Conservation (phyloP, 2,113 vertebrate species). For the Brachionichthys hirsutus region DNA sequence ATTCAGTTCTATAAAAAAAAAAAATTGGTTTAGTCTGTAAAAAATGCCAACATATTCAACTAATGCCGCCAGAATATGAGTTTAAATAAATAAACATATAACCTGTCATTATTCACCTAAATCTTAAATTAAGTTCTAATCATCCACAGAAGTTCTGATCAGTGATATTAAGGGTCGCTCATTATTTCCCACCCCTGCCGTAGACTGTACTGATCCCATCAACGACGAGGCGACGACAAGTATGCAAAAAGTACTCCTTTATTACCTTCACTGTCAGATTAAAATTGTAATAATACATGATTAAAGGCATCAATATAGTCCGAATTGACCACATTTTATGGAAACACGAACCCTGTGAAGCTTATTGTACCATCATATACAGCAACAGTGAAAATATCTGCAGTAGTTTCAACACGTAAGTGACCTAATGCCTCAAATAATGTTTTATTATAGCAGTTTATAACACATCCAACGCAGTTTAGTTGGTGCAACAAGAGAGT, state of each 20-base stretch:
- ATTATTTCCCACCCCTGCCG: too few relatives aligned
- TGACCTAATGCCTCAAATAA: slow-evolving; percentile 64
- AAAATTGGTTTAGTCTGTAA: too few relatives aligned
- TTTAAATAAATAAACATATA: too few relatives aligned
- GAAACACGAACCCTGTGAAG: slow-evolving; percentile 46
- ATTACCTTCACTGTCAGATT: slow-evolving; percentile 69
- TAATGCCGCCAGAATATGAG: too few relatives aligned
- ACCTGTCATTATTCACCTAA: too few relatives aligned
- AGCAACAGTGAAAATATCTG: slow-evolving; percentile 51
- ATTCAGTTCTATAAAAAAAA: too few relatives aligned
- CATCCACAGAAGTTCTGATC: too few relatives aligned
- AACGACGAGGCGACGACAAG: slow-evolving; percentile 45
- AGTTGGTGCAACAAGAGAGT: slow-evolving; percentile 55
- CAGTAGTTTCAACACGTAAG: slow-evolving; percentile 53
- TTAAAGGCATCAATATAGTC: slow-evolving; percentile 61
- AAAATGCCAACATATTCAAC: too few relatives aligned
- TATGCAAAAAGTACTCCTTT: slow-evolving; percentile 76
- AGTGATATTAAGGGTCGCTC: too few relatives aligned
- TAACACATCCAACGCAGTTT: slow-evolving; percentile 63
- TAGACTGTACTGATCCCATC: neutral
- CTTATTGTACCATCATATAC: slow-evolving; percentile 55
- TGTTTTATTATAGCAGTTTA: slow-evolving; percentile 40
- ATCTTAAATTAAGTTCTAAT: too few relatives aligned
- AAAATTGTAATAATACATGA: slow-evolving; percentile 69
- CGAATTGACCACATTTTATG: slow-evolving; percentile 53